Evolutionary conservation across 2,113 vertebrate species (phyloP), one percentile per base, ranked within the genome.

Genomic region (Pomatostomus ruficeps): DNA sequence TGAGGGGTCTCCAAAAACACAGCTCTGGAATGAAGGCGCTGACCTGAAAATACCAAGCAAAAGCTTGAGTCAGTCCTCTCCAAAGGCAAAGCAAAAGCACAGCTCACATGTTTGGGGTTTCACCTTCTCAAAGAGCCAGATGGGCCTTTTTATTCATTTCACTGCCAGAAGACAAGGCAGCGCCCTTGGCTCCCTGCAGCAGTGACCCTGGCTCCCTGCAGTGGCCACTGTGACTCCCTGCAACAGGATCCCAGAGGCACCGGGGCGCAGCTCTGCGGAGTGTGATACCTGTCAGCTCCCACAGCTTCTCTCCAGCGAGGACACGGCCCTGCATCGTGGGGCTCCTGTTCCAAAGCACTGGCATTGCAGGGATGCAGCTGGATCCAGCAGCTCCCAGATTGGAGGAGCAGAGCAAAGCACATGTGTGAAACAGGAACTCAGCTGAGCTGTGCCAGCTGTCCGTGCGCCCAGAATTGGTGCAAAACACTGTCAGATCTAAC

Each of bases 241-340:
- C 61, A 25, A 12, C 16, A 15, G 58, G 52, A 14, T 10, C 22
- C 9, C 40, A 24, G 19, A 17, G 42, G 43, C 15, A 36, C 46
- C 1, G 77, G 3, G 12, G 52, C 38, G 86, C 77, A 42, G 91
- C 81, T 4, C 33, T 31, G 82, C 84, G 28, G 67, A 19, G 58
- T 11, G 79, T 2, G 58, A 8, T 3, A 1, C 26, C 43, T 42
- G 9, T 1, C 48, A 16, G 48, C 58, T 43, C 73, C 16, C 52
- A 6, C 58, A 22, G 38, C 21, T 2, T 11, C 63, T 40, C 20
- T 36, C 14, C 10, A 3, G 10, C 6, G 2, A 46, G 52, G 70
- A 81, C 43, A 6, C 1, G 16, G 7, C 52, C 35, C 49, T 9
- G 4, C 1, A 0, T 6, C 5, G 1, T 2, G 22, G 35, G 59